Conservation (phyloP, 2,888 invertebrate species). For the Drosophila sordidula region DNA sequence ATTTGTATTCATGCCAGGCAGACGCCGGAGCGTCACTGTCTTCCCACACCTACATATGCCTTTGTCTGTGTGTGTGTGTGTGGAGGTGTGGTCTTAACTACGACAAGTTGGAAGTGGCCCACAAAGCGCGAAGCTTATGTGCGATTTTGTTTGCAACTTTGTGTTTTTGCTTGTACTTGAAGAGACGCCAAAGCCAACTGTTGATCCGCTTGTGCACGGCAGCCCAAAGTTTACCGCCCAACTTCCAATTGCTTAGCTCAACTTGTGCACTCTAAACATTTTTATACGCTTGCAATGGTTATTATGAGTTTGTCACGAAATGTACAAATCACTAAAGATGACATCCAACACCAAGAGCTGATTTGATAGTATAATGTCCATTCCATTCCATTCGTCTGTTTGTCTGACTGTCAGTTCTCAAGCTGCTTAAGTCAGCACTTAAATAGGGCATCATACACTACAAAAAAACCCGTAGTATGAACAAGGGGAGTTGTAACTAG, state of each 20-base stretch:
- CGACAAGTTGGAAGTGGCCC: constrained; percentile 29
- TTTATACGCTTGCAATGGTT: background rate
- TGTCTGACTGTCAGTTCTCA: too few relatives aligned
- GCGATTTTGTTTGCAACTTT: constrained; percentile 66
- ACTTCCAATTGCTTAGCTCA: constrained; percentile 29
- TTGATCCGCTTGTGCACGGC: constrained; percentile 58
- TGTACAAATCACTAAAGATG: background rate
- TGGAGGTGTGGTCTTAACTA: constrained; percentile 25
- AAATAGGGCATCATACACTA: too few relatives aligned
- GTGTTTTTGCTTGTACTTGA: constrained; percentile 52
- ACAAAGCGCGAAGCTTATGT: constrained; percentile 61
- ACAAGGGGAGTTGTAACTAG: too few relatives aligned
- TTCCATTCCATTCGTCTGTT: too few relatives aligned
- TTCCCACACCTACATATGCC: background rate
- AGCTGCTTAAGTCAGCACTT: too few relatives aligned
- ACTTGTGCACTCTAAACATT: constrained; percentile 16
- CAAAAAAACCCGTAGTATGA: too few relatives aligned
- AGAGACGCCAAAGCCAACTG: constrained; percentile 59
- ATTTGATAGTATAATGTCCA: too few relatives aligned
- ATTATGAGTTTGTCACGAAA: background rate
- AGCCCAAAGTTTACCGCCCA: constrained; percentile 37
- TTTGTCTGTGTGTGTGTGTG: constrained; percentile 2
- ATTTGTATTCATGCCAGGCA: constrained; percentile 59
- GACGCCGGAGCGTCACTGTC: constrained; percentile 17
- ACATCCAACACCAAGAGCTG: too few relatives aligned